phyloP scores from a whole-genome alignment of 1,140 invertebrate genomes.

The Helicoverpa zea region DNA sequence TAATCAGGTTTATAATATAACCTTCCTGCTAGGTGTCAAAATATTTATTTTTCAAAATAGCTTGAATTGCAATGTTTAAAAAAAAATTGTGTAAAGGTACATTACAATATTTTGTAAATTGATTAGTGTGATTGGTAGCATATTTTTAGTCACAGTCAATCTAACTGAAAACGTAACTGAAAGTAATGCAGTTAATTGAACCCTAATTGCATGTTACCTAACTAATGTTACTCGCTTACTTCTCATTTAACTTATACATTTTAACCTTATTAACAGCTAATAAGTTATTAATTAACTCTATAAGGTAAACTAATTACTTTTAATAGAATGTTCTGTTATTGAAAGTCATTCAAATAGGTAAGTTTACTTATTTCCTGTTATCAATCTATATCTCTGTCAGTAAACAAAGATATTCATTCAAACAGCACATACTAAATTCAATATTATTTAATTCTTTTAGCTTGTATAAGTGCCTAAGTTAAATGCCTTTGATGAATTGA shows the following conservation, averaged over 20 bases:
- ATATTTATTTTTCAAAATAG: neutral
- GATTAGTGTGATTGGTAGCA: no score
- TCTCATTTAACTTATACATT: neutral
- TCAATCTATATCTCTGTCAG: neutral
- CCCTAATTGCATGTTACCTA: no score
- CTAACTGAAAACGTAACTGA: no score
- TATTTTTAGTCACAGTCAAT: no score
- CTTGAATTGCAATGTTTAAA: neutral
- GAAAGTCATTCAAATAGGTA: constrained; percentile 11
- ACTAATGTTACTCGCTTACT: no score
- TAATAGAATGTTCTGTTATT: constrained; percentile 20
- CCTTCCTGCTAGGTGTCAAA: neutral
- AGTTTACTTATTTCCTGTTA: neutral
- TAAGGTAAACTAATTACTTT: constrained; percentile 3
- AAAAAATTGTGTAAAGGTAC: neutral
- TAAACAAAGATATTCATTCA: no score
- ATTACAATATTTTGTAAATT: no score
- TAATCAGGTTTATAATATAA: neutral
- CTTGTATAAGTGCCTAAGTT: no score
- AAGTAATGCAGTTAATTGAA: no score
- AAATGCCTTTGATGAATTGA: no score
- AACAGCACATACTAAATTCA: no score
- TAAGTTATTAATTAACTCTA: constrained; percentile 10
- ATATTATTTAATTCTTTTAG: no score
- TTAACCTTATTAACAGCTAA: constrained; percentile 15